These are phyloP conservation scores for Oscheius onirici DNA, from an alignment of 2,888 invertebrate genomes.

Conservation along the genomic window DNA sequence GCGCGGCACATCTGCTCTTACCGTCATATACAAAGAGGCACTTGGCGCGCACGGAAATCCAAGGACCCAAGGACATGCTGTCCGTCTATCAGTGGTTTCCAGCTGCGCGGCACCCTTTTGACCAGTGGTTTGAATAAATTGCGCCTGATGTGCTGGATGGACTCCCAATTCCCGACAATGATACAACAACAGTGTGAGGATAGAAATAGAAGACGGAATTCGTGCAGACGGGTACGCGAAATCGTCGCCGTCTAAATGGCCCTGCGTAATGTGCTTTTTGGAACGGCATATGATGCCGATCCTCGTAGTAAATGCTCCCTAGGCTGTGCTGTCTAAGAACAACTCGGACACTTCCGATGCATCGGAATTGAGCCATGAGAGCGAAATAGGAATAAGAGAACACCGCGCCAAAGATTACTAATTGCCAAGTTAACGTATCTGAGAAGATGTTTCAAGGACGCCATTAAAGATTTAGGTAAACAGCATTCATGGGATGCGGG, in stretches of 20 bases:
- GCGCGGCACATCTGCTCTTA: constrained; percentile 34
- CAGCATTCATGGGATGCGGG: constrained; percentile 13
- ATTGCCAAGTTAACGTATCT: constrained; percentile 18
- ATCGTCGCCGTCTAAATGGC: constrained; percentile 24
- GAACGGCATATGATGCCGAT: constrained; percentile 32
- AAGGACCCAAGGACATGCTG: constrained; percentile 27
- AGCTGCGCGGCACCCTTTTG: constrained; percentile 27
- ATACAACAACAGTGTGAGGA: background rate
- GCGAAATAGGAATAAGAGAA: background rate
- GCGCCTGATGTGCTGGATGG: background rate
- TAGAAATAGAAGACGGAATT: background rate
- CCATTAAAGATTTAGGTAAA: constrained; percentile 10
- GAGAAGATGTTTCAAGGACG: constrained; percentile 22
- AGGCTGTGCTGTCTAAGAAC: constrained; percentile 27
- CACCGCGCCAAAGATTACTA: constrained; percentile 17
- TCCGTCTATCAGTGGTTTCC: constrained; percentile 20
- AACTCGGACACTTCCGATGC: constrained; percentile 21
- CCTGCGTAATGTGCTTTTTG: constrained; percentile 29
- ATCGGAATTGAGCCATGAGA: background rate
- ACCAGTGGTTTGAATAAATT: constrained; percentile 24
- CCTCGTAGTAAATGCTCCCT: constrained; percentile 29
- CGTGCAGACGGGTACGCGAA: constrained; percentile 16
- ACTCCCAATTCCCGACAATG: background rate
- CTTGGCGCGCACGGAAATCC: constrained; percentile 35
- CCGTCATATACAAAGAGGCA: constrained; percentile 31